Base-by-base conservation (phyloP, 2,888 invertebrate species). In the Rhagonycha lutea region DNA sequence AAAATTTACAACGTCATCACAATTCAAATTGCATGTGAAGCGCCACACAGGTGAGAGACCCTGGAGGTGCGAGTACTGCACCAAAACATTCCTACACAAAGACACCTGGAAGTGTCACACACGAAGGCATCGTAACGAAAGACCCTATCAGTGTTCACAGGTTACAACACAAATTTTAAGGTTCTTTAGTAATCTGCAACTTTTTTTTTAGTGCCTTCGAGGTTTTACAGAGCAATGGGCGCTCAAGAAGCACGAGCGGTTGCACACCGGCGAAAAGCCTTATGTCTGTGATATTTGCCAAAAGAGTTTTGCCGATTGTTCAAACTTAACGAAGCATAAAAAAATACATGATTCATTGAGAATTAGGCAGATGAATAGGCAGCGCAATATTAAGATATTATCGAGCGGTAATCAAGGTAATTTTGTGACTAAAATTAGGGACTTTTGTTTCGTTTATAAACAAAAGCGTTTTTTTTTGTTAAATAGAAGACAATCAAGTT, bases 291-390 rank as follows among this genome's bases (percentile, higher is more conserved):
- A 92, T 62, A 88, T 92, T 79, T 95, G 95, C 83, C 91, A 91
- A 28, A 92, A 94, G 79, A 90, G 92, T 61, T 95, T 96, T 87
- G 92, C 94, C 0, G 94, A 95, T 87, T 91, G 92, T 81, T 94
- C 94, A 32, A 95, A 95, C 88, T 90, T 94, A 74, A 91, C 91
- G 14, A 93, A 93, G 83, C 93, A 94, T 82, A 91, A 90, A 84
- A 91, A 84, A 69, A 84, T 82, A 0, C 88, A 88, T 76, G 70
- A 75, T 8, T 81, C 72, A 71, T 61, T 71, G 4, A 81, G 74
- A 73, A 12, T 70, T 12, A 70, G 68, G 24, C 74, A 76, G 69
- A 68, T 24, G 11, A 60, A 61, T 12, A 29, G 28, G 47, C 61
- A 14, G 11, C 26, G 61, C 10, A 65, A 26, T 14, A 26, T 81